A percentile compares a stretch with the other conserved stretches of the same genome.
Conservation (phyloP, 2,888 invertebrate genomes). For the Acanthoscelides obtectus region DNA sequence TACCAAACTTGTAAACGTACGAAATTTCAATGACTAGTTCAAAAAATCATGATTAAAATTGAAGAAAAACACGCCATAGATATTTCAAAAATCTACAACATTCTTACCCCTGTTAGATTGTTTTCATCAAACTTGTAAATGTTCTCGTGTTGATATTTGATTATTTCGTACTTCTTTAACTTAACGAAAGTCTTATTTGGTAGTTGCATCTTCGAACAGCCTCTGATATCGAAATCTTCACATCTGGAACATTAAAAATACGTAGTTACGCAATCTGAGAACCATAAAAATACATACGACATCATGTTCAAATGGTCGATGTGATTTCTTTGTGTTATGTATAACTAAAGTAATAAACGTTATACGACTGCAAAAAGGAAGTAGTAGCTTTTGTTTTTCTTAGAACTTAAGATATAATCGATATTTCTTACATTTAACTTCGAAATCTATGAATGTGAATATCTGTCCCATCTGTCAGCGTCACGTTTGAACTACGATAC, state of each 20-base stretch:
- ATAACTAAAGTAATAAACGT: not conserved
- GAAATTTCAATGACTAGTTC: no score
- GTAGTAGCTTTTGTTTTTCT: no score
- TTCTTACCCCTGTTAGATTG: not conserved
- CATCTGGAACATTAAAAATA: constrained; percentile 17
- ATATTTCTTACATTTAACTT: no score
- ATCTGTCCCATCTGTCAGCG: no score
- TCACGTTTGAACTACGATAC: no score
- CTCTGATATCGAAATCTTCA: constrained; percentile 25
- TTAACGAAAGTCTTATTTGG: constrained; percentile 19
- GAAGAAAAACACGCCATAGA: no score
- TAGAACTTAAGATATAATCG: no score
- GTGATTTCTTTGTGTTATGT: not conserved
- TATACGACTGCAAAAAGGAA: not conserved
- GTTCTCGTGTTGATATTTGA: constrained; percentile 24
- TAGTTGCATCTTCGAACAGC: constrained; percentile 22
- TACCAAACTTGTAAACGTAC: no score
- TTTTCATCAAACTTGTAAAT: constrained; percentile 21
- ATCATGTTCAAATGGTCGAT: not conserved
- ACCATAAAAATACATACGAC: not conserved
- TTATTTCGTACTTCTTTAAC: constrained; percentile 23
- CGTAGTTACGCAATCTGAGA: not conserved
- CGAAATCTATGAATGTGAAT: no score
- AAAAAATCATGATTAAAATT: no score
- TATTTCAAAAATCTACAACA: no score